Evolutionary conservation across 2,113 vertebrate species (phyloP).

Genomic region (Sinosuthora webbiana): DNA sequence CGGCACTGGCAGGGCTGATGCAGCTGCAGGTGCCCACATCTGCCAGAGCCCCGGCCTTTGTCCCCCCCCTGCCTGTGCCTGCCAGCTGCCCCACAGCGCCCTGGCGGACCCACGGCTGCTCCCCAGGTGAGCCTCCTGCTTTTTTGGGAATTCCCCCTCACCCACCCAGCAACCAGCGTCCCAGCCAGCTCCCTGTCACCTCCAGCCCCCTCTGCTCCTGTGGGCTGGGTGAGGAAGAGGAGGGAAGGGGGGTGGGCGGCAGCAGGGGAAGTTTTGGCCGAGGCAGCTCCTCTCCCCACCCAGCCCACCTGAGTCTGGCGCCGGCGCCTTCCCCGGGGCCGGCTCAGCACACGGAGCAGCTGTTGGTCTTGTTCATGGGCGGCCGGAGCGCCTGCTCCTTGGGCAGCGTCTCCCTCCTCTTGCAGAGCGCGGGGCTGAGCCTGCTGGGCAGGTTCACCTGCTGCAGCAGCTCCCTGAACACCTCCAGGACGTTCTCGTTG

Average conservation of each 20-base stretch:
- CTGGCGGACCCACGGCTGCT: accelerated
- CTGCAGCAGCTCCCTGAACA: conserved; percentile 87
- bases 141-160: background rate
- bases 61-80: background rate
- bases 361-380: conserved; percentile 94
- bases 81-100: accelerated
- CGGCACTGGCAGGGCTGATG: accelerated
- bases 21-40: background rate
- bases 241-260: background rate
- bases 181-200: background rate
- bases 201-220: background rate
- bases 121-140: background rate
- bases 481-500: conserved; percentile 85
- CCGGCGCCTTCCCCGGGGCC: background rate
- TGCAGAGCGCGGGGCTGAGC: conserved; percentile 82
- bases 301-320: conserved; percentile 28
- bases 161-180: background rate
- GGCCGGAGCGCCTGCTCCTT: conserved; percentile 78
- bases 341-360: conserved; percentile 83
- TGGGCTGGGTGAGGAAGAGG: background rate
- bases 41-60: background rate
- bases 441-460: conserved; percentile 82
- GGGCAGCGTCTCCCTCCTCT: conserved; percentile 87
- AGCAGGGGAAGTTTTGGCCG: background rate
- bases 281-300: background rate